A percentile compares a stretch with the other conserved stretches of the same genome.
phyloP scores from a whole-genome alignment of 1,140 invertebrate genomes.

The Bombyx mori region DNA sequence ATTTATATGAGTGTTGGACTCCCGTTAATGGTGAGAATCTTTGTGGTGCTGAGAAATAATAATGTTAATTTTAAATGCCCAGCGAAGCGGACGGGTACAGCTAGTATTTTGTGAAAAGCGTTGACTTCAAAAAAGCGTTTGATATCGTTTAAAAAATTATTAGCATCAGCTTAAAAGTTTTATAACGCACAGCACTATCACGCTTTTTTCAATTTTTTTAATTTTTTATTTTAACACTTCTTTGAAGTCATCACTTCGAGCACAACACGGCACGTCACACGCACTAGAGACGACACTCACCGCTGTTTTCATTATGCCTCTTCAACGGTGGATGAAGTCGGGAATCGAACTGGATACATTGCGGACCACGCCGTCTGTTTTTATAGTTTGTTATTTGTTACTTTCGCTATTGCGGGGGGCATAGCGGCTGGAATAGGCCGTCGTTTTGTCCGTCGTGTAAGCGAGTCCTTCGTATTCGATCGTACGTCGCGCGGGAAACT shows the following conservation, averaged over 20 bases:
- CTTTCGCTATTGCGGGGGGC: constrained; percentile 69
- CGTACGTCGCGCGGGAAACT: constrained; percentile 28
- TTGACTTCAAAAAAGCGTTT: constrained; percentile 60
- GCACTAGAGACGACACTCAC: constrained; percentile 57
- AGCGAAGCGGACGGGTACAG: too few species aligned
- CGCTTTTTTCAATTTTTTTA: not conserved
- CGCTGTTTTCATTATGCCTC: constrained; percentile 72
- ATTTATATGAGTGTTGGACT: too few species aligned
- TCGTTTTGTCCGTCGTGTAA: constrained; percentile 24
- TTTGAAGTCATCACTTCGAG: constrained; percentile 53
- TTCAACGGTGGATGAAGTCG: constrained; percentile 74
- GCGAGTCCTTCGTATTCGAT: constrained; percentile 57
- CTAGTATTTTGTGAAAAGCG: constrained; percentile 5
- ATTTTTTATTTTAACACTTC: constrained; percentile 31
- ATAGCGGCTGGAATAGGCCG: constrained; percentile 50
- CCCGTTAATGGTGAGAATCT: too few species aligned
- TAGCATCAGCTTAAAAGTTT: constrained; percentile 19
- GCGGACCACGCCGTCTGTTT: constrained; percentile 73
- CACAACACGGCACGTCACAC: constrained; percentile 40
- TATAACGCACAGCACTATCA: constrained; percentile 22
- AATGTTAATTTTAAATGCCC: too few species aligned
- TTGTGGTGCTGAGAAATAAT: too few species aligned
- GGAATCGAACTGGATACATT: constrained; percentile 80
- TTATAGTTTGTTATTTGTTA: constrained; percentile 71
- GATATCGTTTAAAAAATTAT: constrained; percentile 17